Base-by-base conservation (phyloP, 2,797 vertebrate genomes). In the Nannoperca obscura region DNA sequence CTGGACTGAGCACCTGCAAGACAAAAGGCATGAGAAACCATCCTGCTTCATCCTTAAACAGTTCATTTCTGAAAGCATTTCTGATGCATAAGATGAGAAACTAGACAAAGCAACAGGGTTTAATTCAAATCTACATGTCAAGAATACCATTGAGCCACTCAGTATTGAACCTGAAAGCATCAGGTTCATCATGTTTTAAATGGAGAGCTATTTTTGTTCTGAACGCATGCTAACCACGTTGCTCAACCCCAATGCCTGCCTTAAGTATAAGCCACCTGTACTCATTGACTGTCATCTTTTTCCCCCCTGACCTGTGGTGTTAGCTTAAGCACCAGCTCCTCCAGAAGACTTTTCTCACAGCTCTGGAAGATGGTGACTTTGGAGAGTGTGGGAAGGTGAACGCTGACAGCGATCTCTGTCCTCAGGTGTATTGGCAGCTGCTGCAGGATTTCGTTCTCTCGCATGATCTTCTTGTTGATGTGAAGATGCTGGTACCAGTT, bases 401-500 rank as follows among this genome's bases (percentile, higher is more conserved):
- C 96, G 0, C 96, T 97, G 59, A 97, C 95, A 0, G 95, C 97
- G 5, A 98, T 97, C 84, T 97, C 95, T 0, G 96, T 97, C 74
- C 94, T 93, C 84, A 99, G 93, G 38, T 94, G 95, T 57, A 91
- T 69, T 0, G 98, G 97, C 63, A 99, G 91, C 82, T 95, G 93
- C 89, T 89, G 85, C 78, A 99, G 94, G 81, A 96, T 97, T 70
- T 93, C 94, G 17, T 90, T 94, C 89, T 99, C 98, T 0, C 96
- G 91, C 27, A 96, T 97, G 89, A 96, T 96, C 93, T 98, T 97
- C 85, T 93, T 96, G 92, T 98, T 96, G 38, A 96, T 96, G 88
- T 96, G 95, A 63, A 99, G 95, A 84, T 99, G 97, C 87, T 96
- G 96, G 85, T 98, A 97, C 97, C 97, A 98, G 85, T 86, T 88